Base-by-base conservation (phyloP, 1,140 invertebrate genomes). In the Drosophila willistoni region DNA sequence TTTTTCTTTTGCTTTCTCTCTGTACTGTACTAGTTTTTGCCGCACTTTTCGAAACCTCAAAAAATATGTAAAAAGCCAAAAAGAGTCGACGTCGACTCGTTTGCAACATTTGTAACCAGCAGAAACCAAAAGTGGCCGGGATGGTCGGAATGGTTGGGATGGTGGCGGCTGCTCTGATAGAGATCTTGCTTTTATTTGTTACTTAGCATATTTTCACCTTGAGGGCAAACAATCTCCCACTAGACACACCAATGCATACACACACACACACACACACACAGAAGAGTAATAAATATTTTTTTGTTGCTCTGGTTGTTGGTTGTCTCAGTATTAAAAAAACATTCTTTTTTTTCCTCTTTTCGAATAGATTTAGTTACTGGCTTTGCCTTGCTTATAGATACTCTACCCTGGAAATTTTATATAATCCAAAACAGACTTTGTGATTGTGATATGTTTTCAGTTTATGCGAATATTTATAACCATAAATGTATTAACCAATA, bases 161-260 rank as follows among this genome's bases (percentile, higher is more conserved):
- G 55, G 34, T 54, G 47, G 55, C 63, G 63, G 62, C 22, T 54
- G n/a, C 68, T 68, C 72, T 69, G 83, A 86, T 87, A 86, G 75
- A 86, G 83, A 86, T 86, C 79, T 85, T 79, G 79, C 76, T 77
- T 87, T 86, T 86, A 86, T 86, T 86, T 86, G 83, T 86, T 87
- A 86, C 83, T 87, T 86, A 87, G 83, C 83, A 86, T 86, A 86
- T 86, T 86, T 87, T 86, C 83, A 86, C 83, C 83, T 87, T 77
- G 76, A 87, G 82, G 82, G 76, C 82, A 86, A 87, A 73, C 72
- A 82, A 79, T 86, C 79, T 86, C 79, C 83, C 83, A 79, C 83
- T 87, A 87, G 83, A 82, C 67, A 64, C 54, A 72, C 25, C 33
- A 59, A 63, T 10, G 10, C 34, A 36, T 12, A 36, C 34, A 36